Evolutionary conservation across 2,888 invertebrate genomes (phyloP), one percentile per base, ranked within the genome.

Genomic region (Pasiphila rectangulata): DNA sequence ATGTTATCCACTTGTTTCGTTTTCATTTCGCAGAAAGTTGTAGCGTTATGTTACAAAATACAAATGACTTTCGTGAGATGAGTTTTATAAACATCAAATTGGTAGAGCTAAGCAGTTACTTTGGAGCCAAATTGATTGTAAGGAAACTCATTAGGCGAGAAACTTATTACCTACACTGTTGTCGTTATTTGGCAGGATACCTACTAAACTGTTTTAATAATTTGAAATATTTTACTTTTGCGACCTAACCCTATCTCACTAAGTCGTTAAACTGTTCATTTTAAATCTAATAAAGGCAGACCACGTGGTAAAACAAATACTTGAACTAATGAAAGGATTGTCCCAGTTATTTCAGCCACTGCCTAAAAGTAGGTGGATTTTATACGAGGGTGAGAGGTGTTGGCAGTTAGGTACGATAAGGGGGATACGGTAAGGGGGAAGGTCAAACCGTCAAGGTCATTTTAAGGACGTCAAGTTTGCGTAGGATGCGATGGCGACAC

Each of bases 371-470:
- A n/a, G 9, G 13, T 3, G 5, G 21, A 9, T 23, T 6, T 30
- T 30, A 16, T 30, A 16, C 9, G 16, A 30, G 9, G 40, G 16
- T 10, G 16, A 2, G 39, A 46, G 27, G 23, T 53, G 40, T 36
- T 40, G 16, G 41, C 36, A 52, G 41, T 36, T 32, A 30, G 34
- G 48, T n/a, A n/a, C n/a, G n/a, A n/a, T n/a, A n/a, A n/a, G 34
- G 37, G 48, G 36, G 35, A 34, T 29, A 16, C n/a, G n/a, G n/a
- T n/a, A n/a, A n/a, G n/a, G n/a, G n/a, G 34, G 48, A 51, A 52
- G 55, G 57, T 53, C 54, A 51, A 25, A 44, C 17, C 45, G 43
- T 46, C 59, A 75, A 80, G 78, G 80, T 75, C 64, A 59, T 52
- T 54, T 68, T 62, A 69, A 76, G 73, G 79, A 47, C 64, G 48